These are phyloP conservation scores for Mnemiopsis leidyi DNA, from an alignment of 37 sponge, comb jelly and placozoan genomes.

Conservation along the genomic window DNA sequence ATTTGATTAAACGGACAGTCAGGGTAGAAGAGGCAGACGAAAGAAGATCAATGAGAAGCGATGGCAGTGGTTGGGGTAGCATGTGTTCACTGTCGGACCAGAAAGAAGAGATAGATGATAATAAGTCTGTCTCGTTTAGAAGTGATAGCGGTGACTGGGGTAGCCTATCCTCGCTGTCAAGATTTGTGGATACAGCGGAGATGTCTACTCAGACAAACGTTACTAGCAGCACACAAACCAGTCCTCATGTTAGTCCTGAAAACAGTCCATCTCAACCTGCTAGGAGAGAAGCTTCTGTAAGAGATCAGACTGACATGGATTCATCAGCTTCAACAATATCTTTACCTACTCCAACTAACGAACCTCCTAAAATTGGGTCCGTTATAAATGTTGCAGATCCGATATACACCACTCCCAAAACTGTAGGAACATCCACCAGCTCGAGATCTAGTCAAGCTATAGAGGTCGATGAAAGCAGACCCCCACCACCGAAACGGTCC, in stretches of 20 bases:
- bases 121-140: not conserved
- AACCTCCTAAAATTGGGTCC: not conserved
- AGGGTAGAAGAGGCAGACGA: not conserved
- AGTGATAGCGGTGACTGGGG: not conserved
- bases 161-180: not conserved
- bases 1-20: not conserved
- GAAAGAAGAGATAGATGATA: not conserved
- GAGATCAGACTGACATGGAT: not conserved
- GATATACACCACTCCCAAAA: not conserved
- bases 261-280: not conserved
- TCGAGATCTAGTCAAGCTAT: not conserved
- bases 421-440: not conserved
- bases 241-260: not conserved
- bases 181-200: not conserved
- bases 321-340: not conserved
- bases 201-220: not conserved
- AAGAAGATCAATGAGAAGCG: too few relatives aligned
- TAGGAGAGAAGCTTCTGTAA: not conserved
- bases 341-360: not conserved
- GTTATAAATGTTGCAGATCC: not conserved
- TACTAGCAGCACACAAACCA: not conserved
- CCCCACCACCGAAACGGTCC: not conserved
- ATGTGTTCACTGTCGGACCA: too few relatives aligned
- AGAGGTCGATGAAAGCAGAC: not conserved
- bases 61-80: too few relatives aligned